phyloP scores from a whole-genome alignment of 2,797 vertebrate species.

The Oreochromis grahami region DNA sequence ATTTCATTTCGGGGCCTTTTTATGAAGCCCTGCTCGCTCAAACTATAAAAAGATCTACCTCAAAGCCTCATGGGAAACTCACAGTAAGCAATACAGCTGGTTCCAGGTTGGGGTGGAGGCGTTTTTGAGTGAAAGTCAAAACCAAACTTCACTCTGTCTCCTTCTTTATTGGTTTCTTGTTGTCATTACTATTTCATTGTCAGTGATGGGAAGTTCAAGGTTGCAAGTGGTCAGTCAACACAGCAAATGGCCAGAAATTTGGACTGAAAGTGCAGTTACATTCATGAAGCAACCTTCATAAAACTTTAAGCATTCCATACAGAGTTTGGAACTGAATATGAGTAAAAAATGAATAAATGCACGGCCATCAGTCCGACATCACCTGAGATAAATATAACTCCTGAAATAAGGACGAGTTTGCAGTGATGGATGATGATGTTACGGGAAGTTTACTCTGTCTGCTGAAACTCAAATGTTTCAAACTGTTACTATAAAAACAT shows the following conservation, averaged over 20 bases:
- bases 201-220: constrained; percentile 18
- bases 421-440: neutral
- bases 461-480: neutral
- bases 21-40: constrained; percentile 14
- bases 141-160: constrained; percentile 1
- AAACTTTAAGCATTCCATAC: constrained; percentile 37
- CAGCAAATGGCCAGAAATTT: neutral
- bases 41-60: constrained; percentile 25
- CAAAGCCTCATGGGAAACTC: constrained; percentile 47
- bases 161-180: constrained; percentile 41
- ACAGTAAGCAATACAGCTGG: constrained; percentile 5
- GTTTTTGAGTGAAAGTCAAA: neutral
- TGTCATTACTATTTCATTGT: constrained; percentile 54
- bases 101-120: no score
- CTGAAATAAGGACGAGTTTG: neutral
- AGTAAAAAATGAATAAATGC: neutral
- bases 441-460: neutral
- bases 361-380: neutral
- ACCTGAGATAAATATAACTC: neutral
- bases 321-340: neutral
- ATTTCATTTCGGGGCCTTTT: constrained; percentile 54
- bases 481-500: neutral
- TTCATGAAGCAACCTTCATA: constrained; percentile 7
- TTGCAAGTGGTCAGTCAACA: neutral
- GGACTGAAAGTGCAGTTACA: neutral